These are phyloP conservation scores for Drosophila navojoa DNA, from an alignment of 1,140 invertebrate species.

Conservation along the genomic window DNA sequence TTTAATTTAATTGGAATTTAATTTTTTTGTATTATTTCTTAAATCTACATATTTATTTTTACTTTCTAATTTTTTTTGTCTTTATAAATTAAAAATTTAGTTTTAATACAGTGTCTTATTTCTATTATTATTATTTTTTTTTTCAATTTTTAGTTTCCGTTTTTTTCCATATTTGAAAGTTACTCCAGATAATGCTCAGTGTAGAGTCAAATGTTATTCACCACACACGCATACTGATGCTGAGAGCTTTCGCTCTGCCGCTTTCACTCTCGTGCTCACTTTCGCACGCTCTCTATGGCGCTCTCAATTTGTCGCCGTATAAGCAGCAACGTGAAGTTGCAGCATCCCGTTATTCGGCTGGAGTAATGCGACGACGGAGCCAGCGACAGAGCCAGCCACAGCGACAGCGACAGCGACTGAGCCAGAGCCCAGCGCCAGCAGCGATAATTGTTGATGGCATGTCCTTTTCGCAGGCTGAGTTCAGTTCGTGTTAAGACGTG, in stretches of 20 bases:
- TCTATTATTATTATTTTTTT: too few species aligned
- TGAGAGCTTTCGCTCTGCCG: conserved; percentile 48
- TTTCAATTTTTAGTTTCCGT: not conserved
- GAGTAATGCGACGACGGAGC: conserved; percentile 37
- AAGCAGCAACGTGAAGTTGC: conserved; percentile 52
- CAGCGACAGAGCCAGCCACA: not conserved
- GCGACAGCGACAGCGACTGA: conserved; percentile 1
- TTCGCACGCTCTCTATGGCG: conserved; percentile 18
- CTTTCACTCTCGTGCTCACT: conserved; percentile 31
- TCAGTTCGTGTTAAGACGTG: conserved; percentile 75
- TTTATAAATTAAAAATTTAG: too few species aligned
- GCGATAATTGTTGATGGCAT: conserved; percentile 38
- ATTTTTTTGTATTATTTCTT: too few species aligned
- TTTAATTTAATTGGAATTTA: too few species aligned
- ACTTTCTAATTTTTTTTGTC: too few species aligned
- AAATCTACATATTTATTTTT: too few species aligned
- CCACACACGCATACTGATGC: conserved; percentile 36
- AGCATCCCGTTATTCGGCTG: conserved; percentile 54
- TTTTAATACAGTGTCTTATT: too few species aligned
- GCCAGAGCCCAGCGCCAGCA: conserved; percentile 21
- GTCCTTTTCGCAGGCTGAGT: conserved; percentile 74
- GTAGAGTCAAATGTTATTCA: conserved; percentile 41
- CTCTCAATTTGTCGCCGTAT: not conserved
- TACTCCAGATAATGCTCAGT: conserved; percentile 30
- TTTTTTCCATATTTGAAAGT: not conserved